A percentile compares a stretch with the other conserved stretches of the same genome.
These are phyloP conservation scores for Eubasilissa splendida DNA, from an alignment of 2,888 invertebrate species.

Conservation along the genomic window DNA sequence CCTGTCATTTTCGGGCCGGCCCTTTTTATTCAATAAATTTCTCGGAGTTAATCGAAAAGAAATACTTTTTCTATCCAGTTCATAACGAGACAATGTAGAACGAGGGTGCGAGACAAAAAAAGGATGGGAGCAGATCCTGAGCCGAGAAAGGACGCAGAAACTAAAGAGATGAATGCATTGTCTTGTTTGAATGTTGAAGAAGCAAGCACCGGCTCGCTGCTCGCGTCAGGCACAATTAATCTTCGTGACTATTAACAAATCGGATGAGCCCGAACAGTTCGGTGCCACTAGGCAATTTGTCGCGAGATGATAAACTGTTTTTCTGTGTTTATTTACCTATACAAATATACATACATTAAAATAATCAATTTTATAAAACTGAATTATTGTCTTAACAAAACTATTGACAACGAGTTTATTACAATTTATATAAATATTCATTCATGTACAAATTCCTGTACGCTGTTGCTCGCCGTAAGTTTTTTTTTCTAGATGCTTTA, in stretches of 20 bases:
- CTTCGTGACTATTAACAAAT: conserved; percentile 54
- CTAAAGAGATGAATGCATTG: conserved; percentile 30
- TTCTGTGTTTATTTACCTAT: too few species aligned
- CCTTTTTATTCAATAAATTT: conserved; percentile 49
- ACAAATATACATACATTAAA: too few species aligned
- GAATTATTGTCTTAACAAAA: too few species aligned
- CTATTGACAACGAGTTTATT: too few species aligned
- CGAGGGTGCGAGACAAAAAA: conserved; percentile 35
- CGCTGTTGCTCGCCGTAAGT: too few species aligned
- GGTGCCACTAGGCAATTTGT: conserved; percentile 21
- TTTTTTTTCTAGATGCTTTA: too few species aligned
- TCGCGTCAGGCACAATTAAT: conserved; percentile 50
- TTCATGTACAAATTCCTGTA: too few species aligned
- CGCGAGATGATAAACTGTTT: conserved; percentile 17
- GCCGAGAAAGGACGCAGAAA: conserved; percentile 3
- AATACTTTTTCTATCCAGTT: conserved; percentile 49
- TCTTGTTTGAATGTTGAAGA: conserved; percentile 1
- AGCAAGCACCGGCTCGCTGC: conserved; percentile 12
- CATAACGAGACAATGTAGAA: conserved; percentile 40
- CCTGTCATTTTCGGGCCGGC: conserved; percentile 48
- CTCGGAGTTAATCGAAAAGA: conserved; percentile 55
- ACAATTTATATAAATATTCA: too few species aligned
- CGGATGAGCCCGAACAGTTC: conserved; percentile 42
- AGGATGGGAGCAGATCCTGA: conserved; percentile 23
- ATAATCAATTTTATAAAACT: too few species aligned